A percentile compares a stretch with the other conserved stretches of the same genome.
Conservation (phyloP, 2,113 vertebrate species). For the Sclerurus mexicanus region DNA sequence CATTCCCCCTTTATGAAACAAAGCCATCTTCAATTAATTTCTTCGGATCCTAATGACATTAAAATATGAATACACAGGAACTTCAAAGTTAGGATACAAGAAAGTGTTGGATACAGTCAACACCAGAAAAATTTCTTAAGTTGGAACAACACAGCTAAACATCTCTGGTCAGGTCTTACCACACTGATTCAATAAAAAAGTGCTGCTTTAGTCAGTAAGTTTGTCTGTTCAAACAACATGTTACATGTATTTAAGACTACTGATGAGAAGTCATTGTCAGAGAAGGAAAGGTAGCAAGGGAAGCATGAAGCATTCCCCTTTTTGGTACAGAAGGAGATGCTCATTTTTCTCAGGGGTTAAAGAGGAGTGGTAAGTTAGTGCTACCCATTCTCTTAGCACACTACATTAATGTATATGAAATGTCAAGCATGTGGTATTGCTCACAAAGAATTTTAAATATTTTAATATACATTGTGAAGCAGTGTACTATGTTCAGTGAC, state of each 20-base stretch:
- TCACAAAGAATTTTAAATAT: conserved; percentile 45
- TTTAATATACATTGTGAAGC: conserved; percentile 34
- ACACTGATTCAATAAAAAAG: not conserved
- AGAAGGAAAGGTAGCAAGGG: not conserved
- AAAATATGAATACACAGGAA: not conserved
- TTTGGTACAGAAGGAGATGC: not conserved
- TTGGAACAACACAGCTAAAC: not conserved
- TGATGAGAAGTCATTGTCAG: not conserved
- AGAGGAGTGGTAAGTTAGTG: not conserved
- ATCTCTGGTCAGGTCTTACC: not conserved
- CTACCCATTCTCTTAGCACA: not conserved
- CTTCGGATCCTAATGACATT: not conserved
- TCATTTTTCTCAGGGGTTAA: not conserved
- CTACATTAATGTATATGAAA: not conserved
- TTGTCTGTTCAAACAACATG: not conserved
- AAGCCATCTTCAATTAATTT: not conserved
- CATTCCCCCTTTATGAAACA: not conserved
- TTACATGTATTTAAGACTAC: not conserved
- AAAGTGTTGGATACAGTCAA: not conserved
- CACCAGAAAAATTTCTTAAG: not conserved
- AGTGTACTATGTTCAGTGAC: not conserved
- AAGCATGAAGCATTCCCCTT: not conserved
- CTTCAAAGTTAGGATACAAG: not conserved
- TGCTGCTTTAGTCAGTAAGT: not conserved
- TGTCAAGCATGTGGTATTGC: conserved; percentile 3